Base-by-base conservation (phyloP, 2,797 vertebrate species). In the Chelidonichthys spinosus region DNA sequence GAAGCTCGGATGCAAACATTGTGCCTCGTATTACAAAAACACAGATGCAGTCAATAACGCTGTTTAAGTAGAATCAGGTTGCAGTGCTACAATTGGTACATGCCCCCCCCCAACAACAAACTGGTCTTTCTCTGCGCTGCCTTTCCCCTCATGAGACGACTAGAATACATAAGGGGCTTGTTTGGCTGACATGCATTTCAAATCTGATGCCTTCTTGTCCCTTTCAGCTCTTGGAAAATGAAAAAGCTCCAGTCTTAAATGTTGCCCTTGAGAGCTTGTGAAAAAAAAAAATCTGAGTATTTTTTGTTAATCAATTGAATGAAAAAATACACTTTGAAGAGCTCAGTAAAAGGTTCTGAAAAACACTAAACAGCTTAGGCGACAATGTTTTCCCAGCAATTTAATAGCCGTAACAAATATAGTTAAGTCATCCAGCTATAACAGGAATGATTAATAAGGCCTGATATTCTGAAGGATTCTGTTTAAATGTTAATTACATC, bases 401-500 rank as follows among this genome's bases (percentile, higher is more conserved):
- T 61, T 81, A 61, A 72, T 72, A 79, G 79, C 63, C 79, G 70
- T 74, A 46, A 79, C 78, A 67, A 74, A 82, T 11, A 44, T 25
- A 39, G 64, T 40, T 63, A 69, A 82, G 56, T 85, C 63, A 69
- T 66, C 49, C 64, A 76, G 72, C 63, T 63, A 50, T 52, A 56
- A 62, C 56, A 81, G 70, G 46, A 69, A 25, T 47, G 63, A 83
- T 77, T 85, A 84, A 90, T 84, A 90, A 81, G 55, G 49, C 74
- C 32, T 47, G 78, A 76, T 79, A 77, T 76, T 56, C 59, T 74
- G 69, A 78, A 75, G 71, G 63, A 69, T 78, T 82, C 65, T 64
- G 59, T 86, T 82, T 84, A 83, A 85, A 92, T 89, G 81, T 68
- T 87, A 80, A 90, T 91, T 68, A 71, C 54, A 79, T 76, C 77